Base-by-base conservation (phyloP, 2,888 invertebrate species). In the Rutpela maculata region DNA sequence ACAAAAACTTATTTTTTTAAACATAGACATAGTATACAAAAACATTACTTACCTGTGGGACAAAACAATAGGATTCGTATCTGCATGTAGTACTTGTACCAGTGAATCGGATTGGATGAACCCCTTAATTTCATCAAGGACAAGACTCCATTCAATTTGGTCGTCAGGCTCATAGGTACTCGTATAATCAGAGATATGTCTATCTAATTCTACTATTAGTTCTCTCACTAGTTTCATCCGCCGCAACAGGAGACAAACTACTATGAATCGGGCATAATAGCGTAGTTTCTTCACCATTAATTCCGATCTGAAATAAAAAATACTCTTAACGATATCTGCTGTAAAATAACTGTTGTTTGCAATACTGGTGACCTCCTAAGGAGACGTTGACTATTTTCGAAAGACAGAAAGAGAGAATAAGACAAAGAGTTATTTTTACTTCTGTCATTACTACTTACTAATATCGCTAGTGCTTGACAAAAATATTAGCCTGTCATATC, bases 101-200 rank as follows among this genome's bases (percentile, higher is more conserved):
- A 97, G 93, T 75, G 96, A 95, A 89, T 98, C 98, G 22, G 98
- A 97, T 90, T 96, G 95, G 77, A 98, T 95, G 91, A 99, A 99
- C 74, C 96, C 95, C 90, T 97, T 96, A 79, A 98, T 97, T 91
- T 99, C 98, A 85, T 97, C 96, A 80, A 98, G 92, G 1, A 99
- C 98, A 80, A 98, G 91, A 67, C 95, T 95, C 99, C 99, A 99
- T 90, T 99, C 98, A 85, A 97, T 92, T 89, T 97, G 97, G 90
- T 99, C 98, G 85, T 98, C 98, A n/a, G 98, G 98, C 88, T 98
- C 97, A 90, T 98, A 99, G 18, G 97, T 96, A 88, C 95, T 95
- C 62, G 97, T 97, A 90, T 99, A 99, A 90, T 98, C 98, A 87
- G 96, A 95, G 86, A 99, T 97, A 91, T 98, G 98, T 88, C 95